Evolutionary conservation across 2,113 vertebrate species (phyloP).

Genomic region (Cephalopholis sonnerati): DNA sequence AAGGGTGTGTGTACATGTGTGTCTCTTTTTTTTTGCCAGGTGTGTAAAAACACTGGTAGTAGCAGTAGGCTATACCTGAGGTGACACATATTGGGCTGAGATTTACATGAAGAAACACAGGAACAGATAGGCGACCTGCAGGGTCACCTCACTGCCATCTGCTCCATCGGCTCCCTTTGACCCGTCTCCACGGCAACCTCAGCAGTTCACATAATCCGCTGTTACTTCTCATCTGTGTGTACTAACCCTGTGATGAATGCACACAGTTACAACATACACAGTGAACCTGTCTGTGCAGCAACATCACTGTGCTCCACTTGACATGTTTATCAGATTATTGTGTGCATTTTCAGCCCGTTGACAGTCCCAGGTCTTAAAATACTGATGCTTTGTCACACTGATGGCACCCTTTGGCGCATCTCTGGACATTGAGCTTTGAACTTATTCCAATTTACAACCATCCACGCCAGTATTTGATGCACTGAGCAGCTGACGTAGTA

Average conservation of each 20-base stretch:
- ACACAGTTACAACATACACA: not conserved
- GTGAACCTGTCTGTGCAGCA: too few species aligned
- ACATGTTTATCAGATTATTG: not conserved
- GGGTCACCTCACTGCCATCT: conserved; percentile 76
- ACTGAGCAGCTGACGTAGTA: too few species aligned
- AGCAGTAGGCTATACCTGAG: conserved; percentile 49
- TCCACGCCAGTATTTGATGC: too few species aligned
- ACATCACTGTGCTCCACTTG: not conserved
- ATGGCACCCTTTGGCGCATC: too few species aligned
- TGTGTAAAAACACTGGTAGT: conserved; percentile 60
- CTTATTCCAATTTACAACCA: too few species aligned
- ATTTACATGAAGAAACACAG: conserved; percentile 58
- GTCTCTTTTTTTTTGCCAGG: conserved; percentile 42
- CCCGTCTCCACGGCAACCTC: conserved; percentile 54
- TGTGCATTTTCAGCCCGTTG: not conserved
- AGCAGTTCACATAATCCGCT: conserved; percentile 28
- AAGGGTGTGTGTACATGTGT: conserved; percentile 20
- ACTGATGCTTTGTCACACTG: too few species aligned
- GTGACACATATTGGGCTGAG: conserved; percentile 41
- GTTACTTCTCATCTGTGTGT: conserved; percentile 10
- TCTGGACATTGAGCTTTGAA: too few species aligned
- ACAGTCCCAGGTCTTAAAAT: too few species aligned
- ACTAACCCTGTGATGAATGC: conserved; percentile 11
- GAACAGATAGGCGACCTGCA: conserved; percentile 65
- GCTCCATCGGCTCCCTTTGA: conserved; percentile 70